Base-by-base conservation (phyloP, 2,888 invertebrate genomes). In the Didymodactylos carnosus region DNA sequence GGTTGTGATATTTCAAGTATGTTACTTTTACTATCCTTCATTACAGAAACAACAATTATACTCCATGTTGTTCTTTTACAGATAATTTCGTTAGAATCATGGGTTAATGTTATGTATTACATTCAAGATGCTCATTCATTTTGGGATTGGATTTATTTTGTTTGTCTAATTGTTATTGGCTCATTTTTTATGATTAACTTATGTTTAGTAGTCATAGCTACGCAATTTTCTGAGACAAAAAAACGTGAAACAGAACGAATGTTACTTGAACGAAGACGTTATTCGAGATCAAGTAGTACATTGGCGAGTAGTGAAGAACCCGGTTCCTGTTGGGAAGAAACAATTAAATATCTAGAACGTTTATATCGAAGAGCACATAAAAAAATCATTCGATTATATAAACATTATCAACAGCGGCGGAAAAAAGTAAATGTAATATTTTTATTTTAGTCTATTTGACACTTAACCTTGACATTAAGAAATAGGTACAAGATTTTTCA, bases 111-210 rank as follows among this genome's bases (percentile, higher is more conserved):
- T 78, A 98, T 98, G 98, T 98, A 98, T 85, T 98, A 95, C 86
- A 92, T 97, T 77, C 98, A 98, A 86, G 98, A 99, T 84, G 95
- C 97, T 72, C 98, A 98, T 85, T 98, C 97, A 77, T 98, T 98
- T 85, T 98, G 98, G 97, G 97, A 95, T 83, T 98, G 97, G 97
- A 94, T 97, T 78, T 98, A 98, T 86, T 98, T 99, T 86, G 97
- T 98, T 76, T 88, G 97, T 77, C 19, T 62, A 7, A 62, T 62
- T 62, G n/a, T 62, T 62, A 97, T 99, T 84, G 98, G 98, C 78
- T 97, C 98, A 76, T 99, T 99, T 87, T 99, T 99, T 87, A 98
- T 99, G 98, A 98, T 99, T 86, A 99, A 99, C 86, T 88, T 99
- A 79, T 99, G 98, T 87, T 88, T 99, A 82, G 98, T 99, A 86